Percentiles rank a stretch among this genome's conserved stretches.
Conservation (phyloP, 2,888 invertebrate genomes). For the Lampropteryx suffumata region DNA sequence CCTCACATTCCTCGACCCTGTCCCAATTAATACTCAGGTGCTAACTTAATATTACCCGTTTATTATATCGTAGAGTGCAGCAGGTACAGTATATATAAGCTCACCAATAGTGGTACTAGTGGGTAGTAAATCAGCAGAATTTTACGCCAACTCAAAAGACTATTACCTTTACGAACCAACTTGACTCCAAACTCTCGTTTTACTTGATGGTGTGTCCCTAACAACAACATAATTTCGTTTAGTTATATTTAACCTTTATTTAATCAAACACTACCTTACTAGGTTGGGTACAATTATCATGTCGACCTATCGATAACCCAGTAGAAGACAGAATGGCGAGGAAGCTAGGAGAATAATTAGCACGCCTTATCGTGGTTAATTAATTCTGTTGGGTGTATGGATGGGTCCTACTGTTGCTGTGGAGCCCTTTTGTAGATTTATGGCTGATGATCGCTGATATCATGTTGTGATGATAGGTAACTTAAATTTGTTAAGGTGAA, state of each 20-base stretch:
- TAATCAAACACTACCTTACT: slow-evolving; percentile 43
- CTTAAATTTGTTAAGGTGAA: too few relatives aligned
- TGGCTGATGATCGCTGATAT: too few relatives aligned
- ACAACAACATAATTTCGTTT: too few relatives aligned
- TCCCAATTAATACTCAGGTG: slow-evolving; percentile 28
- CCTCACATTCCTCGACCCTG: slow-evolving; percentile 27
- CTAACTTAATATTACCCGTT: slow-evolving; percentile 22
- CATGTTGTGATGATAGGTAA: too few relatives aligned
- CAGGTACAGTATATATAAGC: too few relatives aligned
- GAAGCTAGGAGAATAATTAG: slow-evolving; percentile 61
- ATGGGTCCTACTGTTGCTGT: slow-evolving; percentile 30
- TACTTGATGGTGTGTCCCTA: too few relatives aligned
- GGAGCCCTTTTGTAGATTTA: slow-evolving; percentile 10
- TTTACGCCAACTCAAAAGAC: too few relatives aligned
- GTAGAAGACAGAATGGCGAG: slow-evolving; percentile 35
- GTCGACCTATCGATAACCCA: slow-evolving; percentile 39
- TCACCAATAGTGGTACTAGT: too few relatives aligned
- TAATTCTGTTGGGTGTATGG: slow-evolving; percentile 52
- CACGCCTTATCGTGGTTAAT: slow-evolving; percentile 67
- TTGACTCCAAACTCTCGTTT: too few relatives aligned
- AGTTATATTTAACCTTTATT: slow-evolving; percentile 42
- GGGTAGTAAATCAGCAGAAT: too few relatives aligned
- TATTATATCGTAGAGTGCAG: slow-evolving; percentile 13
- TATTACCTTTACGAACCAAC: too few relatives aligned
- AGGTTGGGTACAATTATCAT: slow-evolving; percentile 30